Evolutionary conservation across 2,797 vertebrate species (phyloP).

Genomic region (Oreortyx pictus): DNA sequence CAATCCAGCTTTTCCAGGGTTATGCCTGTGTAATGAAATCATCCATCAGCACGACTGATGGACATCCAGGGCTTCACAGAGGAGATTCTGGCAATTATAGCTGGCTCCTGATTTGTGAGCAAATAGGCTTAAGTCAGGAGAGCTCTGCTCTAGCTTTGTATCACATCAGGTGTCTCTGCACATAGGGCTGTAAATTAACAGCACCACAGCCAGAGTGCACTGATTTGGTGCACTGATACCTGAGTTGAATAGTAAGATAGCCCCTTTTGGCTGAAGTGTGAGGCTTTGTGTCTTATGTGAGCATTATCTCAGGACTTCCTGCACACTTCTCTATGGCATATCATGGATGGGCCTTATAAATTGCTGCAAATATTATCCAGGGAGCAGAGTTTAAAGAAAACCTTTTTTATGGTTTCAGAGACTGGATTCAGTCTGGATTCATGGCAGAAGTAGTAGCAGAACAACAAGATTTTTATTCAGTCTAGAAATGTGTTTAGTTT

Average conservation of each 20-base stretch:
- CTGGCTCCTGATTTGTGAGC: background rate
- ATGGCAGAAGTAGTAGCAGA: background rate
- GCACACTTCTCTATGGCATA: background rate
- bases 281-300: background rate
- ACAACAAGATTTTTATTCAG: background rate
- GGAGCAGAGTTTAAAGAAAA: background rate
- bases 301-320: accelerated
- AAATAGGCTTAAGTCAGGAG: background rate
- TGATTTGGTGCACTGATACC: background rate
- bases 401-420: background rate
- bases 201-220: background rate
- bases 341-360: accelerated
- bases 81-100: background rate
- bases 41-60: background rate
- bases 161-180: background rate
- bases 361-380: background rate
- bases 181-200: background rate
- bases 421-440: background rate
- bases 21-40: background rate
- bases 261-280: accelerated
- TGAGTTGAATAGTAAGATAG: background rate
- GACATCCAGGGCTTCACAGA: background rate
- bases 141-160: background rate
- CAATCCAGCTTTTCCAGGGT: constrained; percentile 3
- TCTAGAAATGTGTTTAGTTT: background rate